These are phyloP conservation scores for Noctua comes DNA, from an alignment of 2,888 invertebrate species.

Conservation along the genomic window DNA sequence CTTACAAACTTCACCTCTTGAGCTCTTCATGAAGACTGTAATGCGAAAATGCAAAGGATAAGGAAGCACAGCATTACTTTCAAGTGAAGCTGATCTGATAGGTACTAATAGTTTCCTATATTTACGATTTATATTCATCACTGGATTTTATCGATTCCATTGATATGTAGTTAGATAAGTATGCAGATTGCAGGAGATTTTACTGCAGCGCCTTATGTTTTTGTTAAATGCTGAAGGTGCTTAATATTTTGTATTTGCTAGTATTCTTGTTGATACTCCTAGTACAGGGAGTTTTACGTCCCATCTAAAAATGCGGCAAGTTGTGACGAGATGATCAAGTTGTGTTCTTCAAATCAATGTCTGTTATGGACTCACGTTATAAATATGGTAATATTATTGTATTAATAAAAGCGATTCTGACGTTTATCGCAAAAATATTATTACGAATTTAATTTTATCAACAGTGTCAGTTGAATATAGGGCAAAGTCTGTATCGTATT, in stretches of 20 bases:
- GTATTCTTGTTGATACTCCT: neutral
- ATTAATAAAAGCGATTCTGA: too few relatives aligned
- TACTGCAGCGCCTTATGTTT: neutral
- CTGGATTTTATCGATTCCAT: constrained; percentile 22
- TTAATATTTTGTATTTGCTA: neutral
- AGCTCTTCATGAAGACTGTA: neutral
- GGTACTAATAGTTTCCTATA: constrained; percentile 28
- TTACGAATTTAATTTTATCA: constrained; percentile 12
- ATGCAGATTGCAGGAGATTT: neutral
- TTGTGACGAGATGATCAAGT: too few relatives aligned
- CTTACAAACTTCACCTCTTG: neutral
- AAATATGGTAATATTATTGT: neutral
- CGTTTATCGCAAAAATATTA: constrained; percentile 19
- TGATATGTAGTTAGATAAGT: neutral
- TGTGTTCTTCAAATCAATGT: neutral
- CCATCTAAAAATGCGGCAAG: too few relatives aligned
- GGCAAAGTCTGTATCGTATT: neutral
- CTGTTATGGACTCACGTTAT: neutral
- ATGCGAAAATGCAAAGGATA: constrained; percentile 19
- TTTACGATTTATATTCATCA: constrained; percentile 12
- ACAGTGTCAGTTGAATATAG: neutral
- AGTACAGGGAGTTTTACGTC: neutral
- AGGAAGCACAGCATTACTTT: constrained; percentile 11
- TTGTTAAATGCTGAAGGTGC: neutral
- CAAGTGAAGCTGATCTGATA: constrained; percentile 2